phyloP scores from a whole-genome alignment of 2,888 invertebrate species.

The Ichneumoninae sp. region DNA sequence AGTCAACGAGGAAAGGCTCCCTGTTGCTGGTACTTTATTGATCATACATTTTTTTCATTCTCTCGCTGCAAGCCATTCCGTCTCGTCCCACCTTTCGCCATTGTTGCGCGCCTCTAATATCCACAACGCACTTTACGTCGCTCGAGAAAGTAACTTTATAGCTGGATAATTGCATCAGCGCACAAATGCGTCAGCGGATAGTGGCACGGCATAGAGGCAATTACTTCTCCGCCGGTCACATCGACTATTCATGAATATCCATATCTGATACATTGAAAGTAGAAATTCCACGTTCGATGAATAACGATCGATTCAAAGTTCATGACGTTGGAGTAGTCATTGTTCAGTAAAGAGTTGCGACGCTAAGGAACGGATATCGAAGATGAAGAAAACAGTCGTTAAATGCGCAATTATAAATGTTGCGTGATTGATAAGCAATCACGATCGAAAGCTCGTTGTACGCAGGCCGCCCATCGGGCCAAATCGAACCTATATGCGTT shows the following conservation, averaged over 20 bases:
- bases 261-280: conserved; percentile 41
- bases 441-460: background rate
- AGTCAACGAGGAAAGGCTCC: background rate
- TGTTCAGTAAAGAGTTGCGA: conserved; percentile 6
- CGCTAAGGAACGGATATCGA: background rate
- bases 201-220: conserved; percentile 13
- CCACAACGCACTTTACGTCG: conserved; percentile 18
- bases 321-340: conserved; percentile 28
- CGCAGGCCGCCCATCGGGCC: background rate
- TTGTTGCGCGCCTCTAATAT: conserved; percentile 14
- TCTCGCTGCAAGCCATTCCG: background rate
- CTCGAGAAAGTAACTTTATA: conserved; percentile 18
- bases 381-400: background rate
- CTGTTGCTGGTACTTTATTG: conserved; percentile 2
- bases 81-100: conserved; percentile 23
- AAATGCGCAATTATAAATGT: conserved; percentile 2
- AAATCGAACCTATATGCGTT: background rate
- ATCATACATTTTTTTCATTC: background rate
- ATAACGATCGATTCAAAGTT: conserved; percentile 30
- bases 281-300: conserved; percentile 30
- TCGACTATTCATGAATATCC: conserved; percentile 12
- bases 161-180: conserved; percentile 21
- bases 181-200: conserved; percentile 11
- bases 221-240: conserved; percentile 24
- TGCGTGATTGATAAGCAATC: background rate